Evolutionary conservation across 2,888 invertebrate species (phyloP), one percentile per base, ranked within the genome.

Genomic region (Ormyrus rosae): DNA sequence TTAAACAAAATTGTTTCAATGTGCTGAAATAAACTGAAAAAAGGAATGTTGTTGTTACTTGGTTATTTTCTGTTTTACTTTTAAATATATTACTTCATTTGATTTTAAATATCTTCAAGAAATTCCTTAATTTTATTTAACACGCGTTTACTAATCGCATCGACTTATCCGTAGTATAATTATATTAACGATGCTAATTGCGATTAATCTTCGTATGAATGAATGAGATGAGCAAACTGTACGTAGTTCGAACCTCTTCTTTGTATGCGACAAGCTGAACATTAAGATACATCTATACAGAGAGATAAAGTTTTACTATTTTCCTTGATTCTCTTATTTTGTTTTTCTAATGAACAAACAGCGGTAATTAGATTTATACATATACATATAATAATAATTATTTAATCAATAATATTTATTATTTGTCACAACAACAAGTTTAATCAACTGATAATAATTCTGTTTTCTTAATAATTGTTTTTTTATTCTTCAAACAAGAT

Each of bases 351-450:
- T 87, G 88, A 89, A 87, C 86, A 87, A 89, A 89, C 88, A 89
- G 86, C 87, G 84, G 86, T 87, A 85, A 86, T 88, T 88, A 88
- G 86, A 88, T 87, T 88, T 87, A 87, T 88, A 85, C 86, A 86
- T 86, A 85, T 87, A 86, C 84, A 85, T 82, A 82, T 85, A 84
- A 85, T 86, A 84, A 83, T 86, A 84, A 84, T 84, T 85, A 85
- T 84, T 84, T 83, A 81, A 84, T 84, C 85, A 85, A 85, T 87
- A 84, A 86, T 86, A 86, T 86, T 85, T 84, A 86, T 85, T 88
- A 88, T 88, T 88, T 84, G 88, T 87, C 84, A 86, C 87, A 88
- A 89, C 89, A 89, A 89, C 87, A 88, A 89, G 86, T 88, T 82
- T 83, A 85, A 87, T 86, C 84, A 86, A 87, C 83, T 88, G 84